Percentiles rank a stretch among this genome's conserved stretches.
Conservation (phyloP, 64 coral and sea anemone genomes). For the Montipora foliosa region DNA sequence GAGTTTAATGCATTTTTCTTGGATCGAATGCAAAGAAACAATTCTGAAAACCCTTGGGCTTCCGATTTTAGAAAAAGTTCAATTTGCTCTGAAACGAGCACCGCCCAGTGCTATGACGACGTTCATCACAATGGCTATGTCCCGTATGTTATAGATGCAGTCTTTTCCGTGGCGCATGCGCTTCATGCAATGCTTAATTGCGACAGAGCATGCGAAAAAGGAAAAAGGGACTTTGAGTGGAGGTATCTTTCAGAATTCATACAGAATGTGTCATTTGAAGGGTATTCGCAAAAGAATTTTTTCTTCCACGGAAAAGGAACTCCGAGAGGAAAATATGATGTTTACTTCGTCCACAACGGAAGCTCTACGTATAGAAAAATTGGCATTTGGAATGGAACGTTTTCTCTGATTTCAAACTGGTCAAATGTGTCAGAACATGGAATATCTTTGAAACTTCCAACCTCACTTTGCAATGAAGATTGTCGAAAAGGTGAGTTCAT, state of each 20-base stretch:
- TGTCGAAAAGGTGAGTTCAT: slow-evolving; percentile 52
- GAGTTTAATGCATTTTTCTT: slow-evolving; percentile 23
- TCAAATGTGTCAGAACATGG: slow-evolving; percentile 15
- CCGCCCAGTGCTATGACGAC: neutral
- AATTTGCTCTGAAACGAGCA: slow-evolving; percentile 7
- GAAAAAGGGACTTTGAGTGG: slow-evolving; percentile 15
- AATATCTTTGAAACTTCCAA: slow-evolving; percentile 7
- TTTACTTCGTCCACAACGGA: slow-evolving; percentile 51
- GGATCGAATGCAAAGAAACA: neutral
- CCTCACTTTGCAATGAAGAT: slow-evolving; percentile 58
- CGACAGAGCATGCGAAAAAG: slow-evolving; percentile 10
- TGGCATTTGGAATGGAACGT: slow-evolving; percentile 60
- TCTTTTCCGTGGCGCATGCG: slow-evolving; percentile 70
- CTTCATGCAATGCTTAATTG: slow-evolving; percentile 61
- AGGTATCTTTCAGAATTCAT: slow-evolving; percentile 54
- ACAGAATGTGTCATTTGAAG: slow-evolving; percentile 63
- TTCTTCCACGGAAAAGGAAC: slow-evolving; percentile 59
- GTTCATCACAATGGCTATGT: slow-evolving; percentile 74
- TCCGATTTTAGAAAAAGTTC: slow-evolving; percentile 13
- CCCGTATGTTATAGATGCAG: slow-evolving; percentile 68
- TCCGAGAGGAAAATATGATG: slow-evolving; percentile 46
- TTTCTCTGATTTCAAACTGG: slow-evolving; percentile 15
- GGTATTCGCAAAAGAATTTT: slow-evolving; percentile 43
- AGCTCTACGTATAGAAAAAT: slow-evolving; percentile 43
- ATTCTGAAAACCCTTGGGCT: slow-evolving; percentile 34